These are phyloP conservation scores for Scylla paramamosain DNA, from an alignment of 1,140 invertebrate genomes.

Conservation along the genomic window DNA sequence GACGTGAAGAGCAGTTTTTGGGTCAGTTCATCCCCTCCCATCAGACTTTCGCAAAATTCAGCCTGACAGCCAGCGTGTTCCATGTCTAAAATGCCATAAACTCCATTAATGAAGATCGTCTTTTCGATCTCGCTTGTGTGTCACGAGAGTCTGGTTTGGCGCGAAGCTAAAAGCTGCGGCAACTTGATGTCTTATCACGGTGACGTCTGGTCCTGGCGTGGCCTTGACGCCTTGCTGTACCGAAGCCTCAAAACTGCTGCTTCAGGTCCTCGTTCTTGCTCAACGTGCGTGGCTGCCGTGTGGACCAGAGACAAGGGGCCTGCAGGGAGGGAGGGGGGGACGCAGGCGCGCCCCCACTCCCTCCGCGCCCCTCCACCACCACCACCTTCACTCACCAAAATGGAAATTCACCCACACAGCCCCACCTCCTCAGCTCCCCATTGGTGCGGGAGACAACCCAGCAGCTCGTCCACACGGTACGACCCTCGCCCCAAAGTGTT, in stretches of 20 bases:
- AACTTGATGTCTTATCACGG: background rate
- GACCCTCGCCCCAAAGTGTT: conserved; percentile 55
- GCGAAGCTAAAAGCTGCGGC: background rate
- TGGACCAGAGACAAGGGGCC: conserved; percentile 34
- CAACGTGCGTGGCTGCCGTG: conserved; percentile 67
- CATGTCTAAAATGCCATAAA: background rate
- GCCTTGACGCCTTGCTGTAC: background rate
- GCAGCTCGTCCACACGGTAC: conserved; percentile 50
- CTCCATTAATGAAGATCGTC: background rate
- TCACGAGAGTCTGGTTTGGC: background rate
- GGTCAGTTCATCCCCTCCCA: background rate
- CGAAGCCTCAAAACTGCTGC: conserved; percentile 68
- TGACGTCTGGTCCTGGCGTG: background rate
- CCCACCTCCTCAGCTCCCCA: background rate
- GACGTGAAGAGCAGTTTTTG: conserved; percentile 72
- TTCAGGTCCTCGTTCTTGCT: conserved; percentile 73
- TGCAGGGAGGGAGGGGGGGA: background rate
- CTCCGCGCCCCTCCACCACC: background rate
- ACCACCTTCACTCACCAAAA: conserved; percentile 1
- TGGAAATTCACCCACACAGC: background rate
- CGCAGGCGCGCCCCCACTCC: background rate
- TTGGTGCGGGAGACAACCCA: background rate
- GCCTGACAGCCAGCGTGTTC: background rate
- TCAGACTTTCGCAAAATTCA: background rate
- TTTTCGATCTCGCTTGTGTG: background rate